phyloP scores from a whole-genome alignment of 2,113 vertebrate species.

The Alouatta palliata region DNA sequence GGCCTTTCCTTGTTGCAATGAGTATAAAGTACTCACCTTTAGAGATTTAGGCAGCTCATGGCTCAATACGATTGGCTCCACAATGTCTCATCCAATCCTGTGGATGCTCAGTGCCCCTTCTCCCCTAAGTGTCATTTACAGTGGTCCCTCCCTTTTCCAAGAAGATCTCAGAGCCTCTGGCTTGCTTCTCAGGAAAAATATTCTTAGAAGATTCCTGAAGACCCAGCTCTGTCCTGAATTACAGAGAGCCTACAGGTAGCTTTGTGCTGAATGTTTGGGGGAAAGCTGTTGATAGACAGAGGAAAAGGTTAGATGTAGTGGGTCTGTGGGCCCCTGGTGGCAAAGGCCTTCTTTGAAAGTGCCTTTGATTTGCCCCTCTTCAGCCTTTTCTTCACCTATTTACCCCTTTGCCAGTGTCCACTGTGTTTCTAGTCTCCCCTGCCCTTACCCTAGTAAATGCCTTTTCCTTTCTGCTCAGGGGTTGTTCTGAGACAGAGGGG shows the following conservation, averaged over 20 bases:
- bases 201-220: conserved; percentile 66
- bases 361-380: neutral
- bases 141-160: conserved; percentile 50
- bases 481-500: conserved; percentile 37
- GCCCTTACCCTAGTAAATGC: conserved; percentile 16
- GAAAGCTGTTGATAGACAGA: neutral
- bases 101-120: neutral
- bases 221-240: conserved; percentile 76
- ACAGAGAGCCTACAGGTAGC: neutral
- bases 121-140: neutral
- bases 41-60: neutral
- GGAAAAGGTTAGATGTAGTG: neutral
- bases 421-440: neutral
- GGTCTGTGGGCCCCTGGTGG: neutral
- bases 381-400: neutral
- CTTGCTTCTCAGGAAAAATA: conserved; percentile 73
- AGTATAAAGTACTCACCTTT: neutral
- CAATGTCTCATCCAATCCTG: neutral
- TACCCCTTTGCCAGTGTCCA: neutral
- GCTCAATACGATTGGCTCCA: neutral
- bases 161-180: conserved; percentile 64
- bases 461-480: conserved; percentile 57
- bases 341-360: neutral
- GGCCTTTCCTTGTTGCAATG: neutral
- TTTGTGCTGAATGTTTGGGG: neutral